Conservation (phyloP, 2,888 invertebrate genomes). For the Cheilosia urbana region DNA sequence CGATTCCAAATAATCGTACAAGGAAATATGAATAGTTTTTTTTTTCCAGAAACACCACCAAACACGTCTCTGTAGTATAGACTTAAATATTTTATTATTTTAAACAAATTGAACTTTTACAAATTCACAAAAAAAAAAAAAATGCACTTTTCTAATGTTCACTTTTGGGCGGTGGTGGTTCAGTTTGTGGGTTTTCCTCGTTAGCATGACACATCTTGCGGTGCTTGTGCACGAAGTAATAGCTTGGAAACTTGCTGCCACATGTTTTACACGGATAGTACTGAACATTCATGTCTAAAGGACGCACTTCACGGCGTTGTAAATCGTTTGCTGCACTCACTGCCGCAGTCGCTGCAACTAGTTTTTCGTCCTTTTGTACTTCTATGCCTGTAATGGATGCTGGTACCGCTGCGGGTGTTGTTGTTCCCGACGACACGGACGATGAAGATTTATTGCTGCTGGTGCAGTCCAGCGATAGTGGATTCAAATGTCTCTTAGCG, state of each 20-base stretch:
- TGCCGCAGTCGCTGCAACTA: conserved; percentile 63
- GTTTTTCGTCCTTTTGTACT: conserved; percentile 48
- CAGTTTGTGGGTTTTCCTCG: conserved; percentile 79
- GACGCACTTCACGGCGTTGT: conserved; percentile 86
- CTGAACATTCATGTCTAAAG: conserved; percentile 91
- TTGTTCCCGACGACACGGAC: conserved; percentile 46
- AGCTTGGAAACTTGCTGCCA: conserved; percentile 95
- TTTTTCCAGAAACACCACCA: neutral
- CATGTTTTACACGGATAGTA: conserved; percentile 97
- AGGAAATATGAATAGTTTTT: too few relatives aligned
- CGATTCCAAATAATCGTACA: neutral
- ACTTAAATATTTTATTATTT: conserved; percentile 27
- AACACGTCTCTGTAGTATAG: neutral
- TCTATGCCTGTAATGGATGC: conserved; percentile 25
- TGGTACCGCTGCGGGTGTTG: conserved; percentile 21
- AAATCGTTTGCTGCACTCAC: conserved; percentile 78
- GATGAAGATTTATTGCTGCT: conserved; percentile 65
- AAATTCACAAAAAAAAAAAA: conserved; percentile 13
- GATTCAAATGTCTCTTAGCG: conserved; percentile 88
- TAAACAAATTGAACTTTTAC: conserved; percentile 11
- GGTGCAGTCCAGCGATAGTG: conserved; percentile 84
- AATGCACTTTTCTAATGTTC: conserved; percentile 42
- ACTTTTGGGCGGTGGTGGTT: conserved; percentile 52
- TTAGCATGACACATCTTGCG: conserved; percentile 92
- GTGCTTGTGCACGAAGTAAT: conserved; percentile 97